These are phyloP conservation scores for Ctenopoma kingsleyae DNA, from an alignment of 2,797 vertebrate species.

Conservation along the genomic window DNA sequence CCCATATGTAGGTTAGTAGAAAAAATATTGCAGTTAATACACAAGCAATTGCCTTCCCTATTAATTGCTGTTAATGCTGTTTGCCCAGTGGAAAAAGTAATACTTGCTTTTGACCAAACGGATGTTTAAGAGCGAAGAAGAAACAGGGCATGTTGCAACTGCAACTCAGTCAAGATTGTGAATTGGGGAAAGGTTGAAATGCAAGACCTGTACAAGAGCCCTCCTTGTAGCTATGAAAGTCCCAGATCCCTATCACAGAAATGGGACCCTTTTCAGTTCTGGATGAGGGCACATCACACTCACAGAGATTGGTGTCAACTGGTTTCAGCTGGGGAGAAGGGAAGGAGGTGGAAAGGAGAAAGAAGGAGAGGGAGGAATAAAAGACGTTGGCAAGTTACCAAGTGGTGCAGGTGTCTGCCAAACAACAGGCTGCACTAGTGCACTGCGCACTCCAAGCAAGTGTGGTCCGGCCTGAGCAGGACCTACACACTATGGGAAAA, in stretches of 20 bases:
- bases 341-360: conserved; percentile 32
- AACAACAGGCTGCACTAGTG: conserved; percentile 66
- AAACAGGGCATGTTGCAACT: background rate
- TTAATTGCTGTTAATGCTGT: background rate
- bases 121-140: background rate
- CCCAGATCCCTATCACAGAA: conserved; percentile 74
- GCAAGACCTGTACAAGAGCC: conserved; percentile 71
- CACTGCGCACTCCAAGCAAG: conserved; percentile 57
- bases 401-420: conserved; percentile 79
- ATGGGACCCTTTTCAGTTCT: conserved; percentile 56
- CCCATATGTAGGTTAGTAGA: background rate
- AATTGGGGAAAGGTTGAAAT: conserved; percentile 59
- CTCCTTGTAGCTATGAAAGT: conserved; percentile 65
- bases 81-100: conserved; percentile 5
- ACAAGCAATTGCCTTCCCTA: background rate
- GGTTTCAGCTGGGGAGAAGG: conserved; percentile 58
- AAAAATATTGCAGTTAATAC: conserved; percentile 2
- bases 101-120: conserved; percentile 5
- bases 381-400: conserved; percentile 74
- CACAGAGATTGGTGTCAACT: conserved; percentile 65
- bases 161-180: conserved; percentile 54
- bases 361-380: conserved; percentile 49
- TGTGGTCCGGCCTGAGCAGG: conserved; percentile 71
- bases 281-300: conserved; percentile 56
- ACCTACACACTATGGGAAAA: conserved; percentile 57